These are phyloP conservation scores for Teleogryllus occipitalis DNA, from an alignment of 1,140 invertebrate genomes.

Conservation along the genomic window DNA sequence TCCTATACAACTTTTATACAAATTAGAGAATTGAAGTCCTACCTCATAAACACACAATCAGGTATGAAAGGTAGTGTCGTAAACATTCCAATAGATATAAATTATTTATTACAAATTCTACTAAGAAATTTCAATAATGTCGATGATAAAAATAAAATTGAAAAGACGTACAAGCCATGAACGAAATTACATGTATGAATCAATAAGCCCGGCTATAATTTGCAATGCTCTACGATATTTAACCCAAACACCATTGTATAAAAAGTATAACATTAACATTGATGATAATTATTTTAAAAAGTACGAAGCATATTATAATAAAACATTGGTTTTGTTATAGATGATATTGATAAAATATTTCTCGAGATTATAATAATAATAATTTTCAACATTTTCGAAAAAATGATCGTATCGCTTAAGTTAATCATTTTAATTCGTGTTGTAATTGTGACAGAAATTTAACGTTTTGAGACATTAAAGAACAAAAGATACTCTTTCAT, in stretches of 20 bases:
- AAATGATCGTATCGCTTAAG: too few relatives aligned
- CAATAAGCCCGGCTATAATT: neutral
- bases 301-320: neutral
- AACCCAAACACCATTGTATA: neutral
- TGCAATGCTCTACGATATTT: neutral
- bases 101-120: neutral
- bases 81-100: neutral
- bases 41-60: neutral
- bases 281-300: neutral
- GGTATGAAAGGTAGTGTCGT: neutral
- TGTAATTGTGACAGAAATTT: too few relatives aligned
- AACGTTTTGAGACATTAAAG: too few relatives aligned
- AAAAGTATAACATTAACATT: neutral
- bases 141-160: too few relatives aligned
- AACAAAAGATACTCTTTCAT: too few relatives aligned
- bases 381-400: too few relatives aligned
- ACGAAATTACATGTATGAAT: neutral
- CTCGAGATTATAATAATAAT: too few relatives aligned
- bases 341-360: neutral
- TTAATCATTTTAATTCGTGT: too few relatives aligned
- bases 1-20: neutral
- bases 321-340: neutral
- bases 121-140: neutral
- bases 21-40: neutral
- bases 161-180: neutral